Percentiles rank a stretch among this genome's conserved stretches.
phyloP scores from a whole-genome alignment of 2,113 vertebrate genomes.

The Silurus asotus region DNA sequence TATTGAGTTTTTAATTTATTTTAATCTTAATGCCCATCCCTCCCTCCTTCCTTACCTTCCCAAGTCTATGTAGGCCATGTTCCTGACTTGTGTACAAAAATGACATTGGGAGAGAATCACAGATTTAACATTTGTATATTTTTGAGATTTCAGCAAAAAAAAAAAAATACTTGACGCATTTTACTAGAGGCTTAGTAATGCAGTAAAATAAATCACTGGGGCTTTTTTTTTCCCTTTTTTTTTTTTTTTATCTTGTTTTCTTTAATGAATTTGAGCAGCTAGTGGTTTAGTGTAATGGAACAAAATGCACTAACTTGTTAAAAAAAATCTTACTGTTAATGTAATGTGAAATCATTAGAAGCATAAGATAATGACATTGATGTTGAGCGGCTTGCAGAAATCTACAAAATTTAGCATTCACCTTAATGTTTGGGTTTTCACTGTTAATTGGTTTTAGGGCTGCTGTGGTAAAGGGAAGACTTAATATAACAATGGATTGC shows the following conservation, averaged over 20 bases:
- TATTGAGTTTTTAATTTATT: conserved; percentile 69
- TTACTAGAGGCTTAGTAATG: conserved; percentile 72
- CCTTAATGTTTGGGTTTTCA: conserved; percentile 66
- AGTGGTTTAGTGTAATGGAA: conserved; percentile 77
- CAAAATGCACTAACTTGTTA: conserved; percentile 78
- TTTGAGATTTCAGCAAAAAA: conserved; percentile 67
- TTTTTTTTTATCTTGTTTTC: conserved; percentile 59
- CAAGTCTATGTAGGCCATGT: conserved; percentile 56
- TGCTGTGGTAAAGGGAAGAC: conserved; percentile 70
- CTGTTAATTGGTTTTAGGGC: conserved; percentile 68
- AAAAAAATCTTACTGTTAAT: conserved; percentile 65
- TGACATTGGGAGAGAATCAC: conserved; percentile 72
- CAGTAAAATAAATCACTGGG: conserved; percentile 75
- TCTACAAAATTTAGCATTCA: conserved; percentile 60
- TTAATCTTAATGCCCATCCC: conserved; percentile 70
- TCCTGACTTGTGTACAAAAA: conserved; percentile 74
- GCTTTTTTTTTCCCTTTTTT: conserved; percentile 56
- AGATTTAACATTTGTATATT: conserved; percentile 69
- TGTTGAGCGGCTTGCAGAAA: conserved; percentile 73
- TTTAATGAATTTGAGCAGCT: conserved; percentile 74
- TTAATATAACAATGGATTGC: conserved; percentile 69
- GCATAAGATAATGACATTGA: conserved; percentile 69
- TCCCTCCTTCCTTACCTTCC: background rate
- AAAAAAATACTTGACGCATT: conserved; percentile 71
- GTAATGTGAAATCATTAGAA: conserved; percentile 77